Evolutionary conservation across 2,888 invertebrate genomes (phyloP).

Genomic region (Ennomos quercinarius): DNA sequence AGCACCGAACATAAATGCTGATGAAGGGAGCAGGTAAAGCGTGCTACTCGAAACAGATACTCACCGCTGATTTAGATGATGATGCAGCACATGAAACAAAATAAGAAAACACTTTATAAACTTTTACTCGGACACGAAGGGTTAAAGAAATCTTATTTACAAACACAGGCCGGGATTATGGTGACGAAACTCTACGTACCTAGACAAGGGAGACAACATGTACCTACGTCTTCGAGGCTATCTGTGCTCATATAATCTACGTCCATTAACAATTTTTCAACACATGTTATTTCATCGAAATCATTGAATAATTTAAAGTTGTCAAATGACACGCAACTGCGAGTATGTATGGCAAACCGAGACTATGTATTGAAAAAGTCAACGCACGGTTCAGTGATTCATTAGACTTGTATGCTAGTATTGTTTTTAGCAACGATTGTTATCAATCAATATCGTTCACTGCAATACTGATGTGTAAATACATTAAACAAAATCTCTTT

Average conservation of each 20-base stretch:
- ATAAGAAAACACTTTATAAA: conserved; percentile 38
- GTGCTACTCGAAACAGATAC: conserved; percentile 44
- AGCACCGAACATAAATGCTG: conserved; percentile 12
- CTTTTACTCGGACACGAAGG: conserved; percentile 17
- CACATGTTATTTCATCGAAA: conserved; percentile 38
- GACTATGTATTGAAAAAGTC: conserved; percentile 54
- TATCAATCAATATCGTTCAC: conserved; percentile 61
- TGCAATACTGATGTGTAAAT: conserved; percentile 55
- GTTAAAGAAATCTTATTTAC: conserved; percentile 23
- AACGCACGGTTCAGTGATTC: conserved; percentile 66
- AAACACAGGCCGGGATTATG: conserved; percentile 16
- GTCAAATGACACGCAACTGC: conserved; percentile 54
- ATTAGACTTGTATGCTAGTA: conserved; percentile 65
- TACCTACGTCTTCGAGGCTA: conserved; percentile 73
- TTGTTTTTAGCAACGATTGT: conserved; percentile 76
- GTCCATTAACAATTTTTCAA: conserved; percentile 58
- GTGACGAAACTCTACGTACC: conserved; percentile 52
- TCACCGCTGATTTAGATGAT: conserved; percentile 68
- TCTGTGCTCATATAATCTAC: conserved; percentile 68
- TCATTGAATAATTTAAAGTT: conserved; percentile 45
- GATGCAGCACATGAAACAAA: conserved; percentile 79
- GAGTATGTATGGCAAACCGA: conserved; percentile 52
- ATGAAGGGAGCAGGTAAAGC: conserved; percentile 1
- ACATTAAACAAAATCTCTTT: conserved; percentile 63
- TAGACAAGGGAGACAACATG: conserved; percentile 78